Base-by-base conservation (phyloP, 1,140 invertebrate genomes). In the Hestina assimilis region DNA sequence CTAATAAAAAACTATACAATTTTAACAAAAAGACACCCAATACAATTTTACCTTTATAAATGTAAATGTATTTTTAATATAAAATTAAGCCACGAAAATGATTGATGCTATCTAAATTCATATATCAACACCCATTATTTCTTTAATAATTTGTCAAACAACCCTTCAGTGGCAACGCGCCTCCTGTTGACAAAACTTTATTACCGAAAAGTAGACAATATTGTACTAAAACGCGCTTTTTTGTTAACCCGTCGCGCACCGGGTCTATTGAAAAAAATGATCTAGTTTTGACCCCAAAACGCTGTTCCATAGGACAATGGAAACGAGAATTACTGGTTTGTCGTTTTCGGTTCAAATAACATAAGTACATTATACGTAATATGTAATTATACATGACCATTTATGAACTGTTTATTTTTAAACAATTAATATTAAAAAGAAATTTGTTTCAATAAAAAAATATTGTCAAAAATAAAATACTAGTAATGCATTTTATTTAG, bases 181-280 rank as follows among this genome's bases (percentile, higher is more conserved):
- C 82, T 74, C 51, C 56, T 84, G 84, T 86, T 87, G 79, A 87
- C 84, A 84, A 87, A 87, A 84, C 81, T 85, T 53, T 84, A 86
- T 87, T 83, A 87, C 84, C 84, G 82, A 84, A 84, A 74, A 87
- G 83, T 84, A 69, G 77, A 84, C 76, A 85, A 87, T 83, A 85
- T 84, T 84, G 66, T 62, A 66, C 75, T 64, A 75, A 78, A 72
- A 67, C 66, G 68, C 59, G 72, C 76, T 85, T 79, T 77, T 77
- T 78, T 79, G 73, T 75, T 62, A 72, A 50, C 47, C 59, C 68
- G 63, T 66, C 77, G 71, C 72, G 67, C 74, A 66, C 72, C 63
- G 66, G n/a, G 69, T 72, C 50, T 42, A 52, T 61, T 69, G 47
- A 75, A 68, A 63, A 48, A 58, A 72, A 68, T 80, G 76, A 75